Percentiles rank a stretch among this genome's conserved stretches.
These are phyloP conservation scores for Exaiptasia diaphana DNA, from an alignment of 64 coral and sea anemone species.

Conservation along the genomic window DNA sequence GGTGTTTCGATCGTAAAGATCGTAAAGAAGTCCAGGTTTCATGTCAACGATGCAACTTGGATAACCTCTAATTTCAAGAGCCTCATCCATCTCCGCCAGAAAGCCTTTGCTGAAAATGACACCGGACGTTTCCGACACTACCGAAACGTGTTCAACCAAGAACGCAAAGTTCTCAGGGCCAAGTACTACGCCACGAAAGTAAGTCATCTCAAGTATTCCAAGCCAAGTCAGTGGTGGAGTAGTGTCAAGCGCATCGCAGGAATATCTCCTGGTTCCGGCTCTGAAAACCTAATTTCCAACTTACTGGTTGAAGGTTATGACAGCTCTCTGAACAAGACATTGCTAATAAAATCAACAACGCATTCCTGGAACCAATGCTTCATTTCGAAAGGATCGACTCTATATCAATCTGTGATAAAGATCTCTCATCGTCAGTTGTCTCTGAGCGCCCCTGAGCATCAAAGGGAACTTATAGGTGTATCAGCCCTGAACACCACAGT, in stretches of 20 bases:
- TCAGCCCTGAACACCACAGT: too few relatives aligned
- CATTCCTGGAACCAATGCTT: slow-evolving; percentile 18
- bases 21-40: background rate
- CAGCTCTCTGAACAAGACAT: background rate
- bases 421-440: background rate
- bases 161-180: background rate
- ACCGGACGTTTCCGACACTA: background rate
- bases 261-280: background rate
- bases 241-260: background rate
- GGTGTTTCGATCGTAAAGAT: too few relatives aligned
- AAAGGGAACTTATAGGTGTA: too few relatives aligned
- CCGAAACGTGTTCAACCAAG: background rate
- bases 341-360: slow-evolving; percentile 7
- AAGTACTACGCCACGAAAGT: background rate
- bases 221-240: background rate
- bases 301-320: background rate
- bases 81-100: background rate
- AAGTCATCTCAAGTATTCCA: background rate
- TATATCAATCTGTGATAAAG: background rate
- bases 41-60: background rate
- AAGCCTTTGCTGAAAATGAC: background rate
- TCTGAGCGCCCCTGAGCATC: too few relatives aligned
- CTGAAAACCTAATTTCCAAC: background rate
- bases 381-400: background rate
- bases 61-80: background rate